A percentile compares a stretch with the other conserved stretches of the same genome.
phyloP scores from a whole-genome alignment of 23 tunicate species.

The Phallusia fumigata region DNA sequence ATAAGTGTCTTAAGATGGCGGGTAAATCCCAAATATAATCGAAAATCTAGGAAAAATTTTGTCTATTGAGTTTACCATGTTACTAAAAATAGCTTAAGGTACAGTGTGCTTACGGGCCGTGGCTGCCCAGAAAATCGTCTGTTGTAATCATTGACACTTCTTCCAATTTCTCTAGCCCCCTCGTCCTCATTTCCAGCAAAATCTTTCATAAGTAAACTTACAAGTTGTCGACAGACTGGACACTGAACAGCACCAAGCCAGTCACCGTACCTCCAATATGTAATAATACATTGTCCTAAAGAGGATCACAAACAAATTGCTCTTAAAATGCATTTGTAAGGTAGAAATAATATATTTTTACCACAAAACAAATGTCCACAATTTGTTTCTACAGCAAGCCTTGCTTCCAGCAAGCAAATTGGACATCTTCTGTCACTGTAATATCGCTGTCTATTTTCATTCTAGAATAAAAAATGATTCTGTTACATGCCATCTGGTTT shows the following conservation, averaged over 20 bases:
- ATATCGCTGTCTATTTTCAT: neutral
- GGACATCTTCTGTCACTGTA: conserved; percentile 79
- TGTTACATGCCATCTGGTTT: neutral
- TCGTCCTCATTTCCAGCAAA: conserved; percentile 34
- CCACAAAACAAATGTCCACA: conserved; percentile 97
- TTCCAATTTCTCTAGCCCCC: conserved; percentile 35
- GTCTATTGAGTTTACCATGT: neutral
- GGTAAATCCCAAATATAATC: conserved; percentile 89
- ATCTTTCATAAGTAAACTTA: conserved; percentile 57
- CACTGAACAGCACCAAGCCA: conserved; percentile 96
- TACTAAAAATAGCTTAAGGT: neutral
- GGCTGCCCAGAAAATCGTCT: conserved; percentile 89
- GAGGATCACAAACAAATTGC: no score
- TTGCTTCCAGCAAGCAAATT: conserved; percentile 75
- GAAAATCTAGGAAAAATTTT: conserved; percentile 37
- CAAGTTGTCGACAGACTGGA: conserved; percentile 88
- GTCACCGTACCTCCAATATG: conserved; percentile 89
- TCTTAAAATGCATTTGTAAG: no score
- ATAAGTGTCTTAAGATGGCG: conserved; percentile 71
- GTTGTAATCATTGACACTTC: conserved; percentile 65
- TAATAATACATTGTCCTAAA: conserved; percentile 84
- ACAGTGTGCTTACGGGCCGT: conserved; percentile 74
- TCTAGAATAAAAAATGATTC: neutral
- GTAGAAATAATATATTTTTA: no score
- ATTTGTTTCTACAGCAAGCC: conserved; percentile 81